phyloP scores from a whole-genome alignment of 2,888 invertebrate species.

The Clusia tigrina region DNA sequence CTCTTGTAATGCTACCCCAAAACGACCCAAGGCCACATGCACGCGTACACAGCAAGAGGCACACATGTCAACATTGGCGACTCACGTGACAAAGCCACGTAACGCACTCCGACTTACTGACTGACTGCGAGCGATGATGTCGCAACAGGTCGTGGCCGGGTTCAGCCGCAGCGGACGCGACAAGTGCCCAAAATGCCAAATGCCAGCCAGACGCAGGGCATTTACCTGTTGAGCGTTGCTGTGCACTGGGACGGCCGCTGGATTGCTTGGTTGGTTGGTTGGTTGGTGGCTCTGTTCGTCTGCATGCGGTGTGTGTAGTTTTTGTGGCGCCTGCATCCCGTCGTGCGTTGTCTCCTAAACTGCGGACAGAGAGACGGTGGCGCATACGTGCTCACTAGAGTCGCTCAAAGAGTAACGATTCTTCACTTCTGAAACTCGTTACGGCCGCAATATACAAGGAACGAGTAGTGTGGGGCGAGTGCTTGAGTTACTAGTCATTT shows the following conservation, averaged over 20 bases:
- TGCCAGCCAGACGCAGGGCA: slow-evolving; percentile 18
- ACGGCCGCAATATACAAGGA: no score
- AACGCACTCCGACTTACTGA: neutral
- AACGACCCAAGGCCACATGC: neutral
- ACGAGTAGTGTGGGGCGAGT: no score
- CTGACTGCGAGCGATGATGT: neutral
- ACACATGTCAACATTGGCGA: slow-evolving; percentile 30
- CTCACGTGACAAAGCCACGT: slow-evolving; percentile 16
- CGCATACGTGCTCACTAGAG: slow-evolving; percentile 22
- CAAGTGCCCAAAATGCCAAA: slow-evolving; percentile 42
- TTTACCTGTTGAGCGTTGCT: slow-evolving; percentile 24
- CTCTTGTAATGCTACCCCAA: neutral
- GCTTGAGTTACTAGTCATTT: no score
- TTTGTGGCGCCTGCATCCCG: slow-evolving; percentile 65
- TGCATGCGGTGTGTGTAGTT: slow-evolving; percentile 36
- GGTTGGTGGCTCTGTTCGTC: slow-evolving; percentile 33
- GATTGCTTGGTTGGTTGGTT: slow-evolving; percentile 19
- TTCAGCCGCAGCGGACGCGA: slow-evolving; percentile 31
- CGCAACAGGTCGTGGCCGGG: neutral
- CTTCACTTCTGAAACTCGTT: no score
- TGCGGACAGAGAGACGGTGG: slow-evolving; percentile 59
- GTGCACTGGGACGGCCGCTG: neutral
- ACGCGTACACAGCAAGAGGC: slow-evolving; percentile 3
- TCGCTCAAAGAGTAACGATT: slow-evolving; percentile 16
- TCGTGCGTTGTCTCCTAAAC: slow-evolving; percentile 64